Conservation (phyloP, 2,888 invertebrate species). For the Scaptomyza caliginosa region DNA sequence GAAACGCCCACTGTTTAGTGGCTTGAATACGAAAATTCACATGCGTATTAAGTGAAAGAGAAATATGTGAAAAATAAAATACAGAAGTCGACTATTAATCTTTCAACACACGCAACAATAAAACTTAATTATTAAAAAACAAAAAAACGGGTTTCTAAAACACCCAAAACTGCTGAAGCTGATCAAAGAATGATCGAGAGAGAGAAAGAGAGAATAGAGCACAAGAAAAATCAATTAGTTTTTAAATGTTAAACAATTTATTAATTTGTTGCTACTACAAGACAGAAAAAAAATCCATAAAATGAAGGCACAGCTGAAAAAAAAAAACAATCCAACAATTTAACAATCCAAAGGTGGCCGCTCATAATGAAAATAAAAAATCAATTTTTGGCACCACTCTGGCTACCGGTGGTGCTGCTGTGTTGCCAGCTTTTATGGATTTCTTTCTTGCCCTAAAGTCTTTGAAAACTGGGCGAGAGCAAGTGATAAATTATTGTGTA, state of each 20-base stretch:
- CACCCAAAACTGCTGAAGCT: constrained; percentile 44
- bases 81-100: constrained; percentile 79
- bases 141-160: constrained; percentile 53
- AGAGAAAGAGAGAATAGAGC: constrained; percentile 11
- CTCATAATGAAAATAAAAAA: constrained; percentile 29
- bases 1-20: constrained; percentile 74
- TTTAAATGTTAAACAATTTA: constrained; percentile 79
- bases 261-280: constrained; percentile 72
- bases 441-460: constrained; percentile 69
- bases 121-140: constrained; percentile 78
- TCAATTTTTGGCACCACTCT: constrained; percentile 57
- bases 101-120: constrained; percentile 76
- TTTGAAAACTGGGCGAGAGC: constrained; percentile 16
- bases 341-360: constrained; percentile 31
- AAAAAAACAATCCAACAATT: constrained; percentile 38
- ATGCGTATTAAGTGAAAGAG: constrained; percentile 56
- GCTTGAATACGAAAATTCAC: constrained; percentile 59
- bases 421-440: constrained; percentile 40
- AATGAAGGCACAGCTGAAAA: constrained; percentile 32
- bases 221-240: constrained; percentile 75
- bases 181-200: constrained; percentile 20
- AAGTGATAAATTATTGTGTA: constrained; percentile 67
- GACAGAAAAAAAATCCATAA: constrained; percentile 10
- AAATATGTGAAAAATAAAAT: constrained; percentile 57
- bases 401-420: constrained; percentile 58